A percentile compares a stretch with the other conserved stretches of the same genome.
phyloP scores from a whole-genome alignment of 2,888 invertebrate genomes.

The Perizoma affinitatum region DNA sequence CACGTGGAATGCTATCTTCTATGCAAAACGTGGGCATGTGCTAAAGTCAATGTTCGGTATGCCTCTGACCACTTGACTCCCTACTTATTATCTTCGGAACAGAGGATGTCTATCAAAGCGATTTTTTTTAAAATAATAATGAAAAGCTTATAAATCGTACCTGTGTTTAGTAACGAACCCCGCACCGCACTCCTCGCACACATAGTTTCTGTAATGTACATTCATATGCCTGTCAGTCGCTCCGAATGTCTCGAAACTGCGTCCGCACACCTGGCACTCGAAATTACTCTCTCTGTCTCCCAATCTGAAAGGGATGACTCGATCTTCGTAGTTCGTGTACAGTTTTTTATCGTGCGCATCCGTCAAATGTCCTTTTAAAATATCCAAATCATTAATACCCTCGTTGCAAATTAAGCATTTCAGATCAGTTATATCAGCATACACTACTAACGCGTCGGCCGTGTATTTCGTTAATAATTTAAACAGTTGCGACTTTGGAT shows the following conservation, averaged over 20 bases:
- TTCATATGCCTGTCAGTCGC: constrained; percentile 76
- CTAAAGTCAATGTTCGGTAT: too few relatives aligned
- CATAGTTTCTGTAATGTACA: constrained; percentile 68
- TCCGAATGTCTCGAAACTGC: constrained; percentile 70
- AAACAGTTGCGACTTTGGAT: constrained; percentile 26
- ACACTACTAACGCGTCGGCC: constrained; percentile 46
- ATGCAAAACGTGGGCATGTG: too few relatives aligned
- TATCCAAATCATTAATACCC: constrained; percentile 37
- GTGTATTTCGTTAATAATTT: constrained; percentile 43
- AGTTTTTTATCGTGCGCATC: constrained; percentile 44
- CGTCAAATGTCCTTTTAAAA: constrained; percentile 45
- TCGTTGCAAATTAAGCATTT: constrained; percentile 47
- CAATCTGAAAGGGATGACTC: constrained; percentile 52
- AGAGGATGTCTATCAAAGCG: too few relatives aligned
- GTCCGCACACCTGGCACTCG: constrained; percentile 58
- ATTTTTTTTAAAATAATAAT: too few relatives aligned
- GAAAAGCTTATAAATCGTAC: neutral
- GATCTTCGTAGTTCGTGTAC: constrained; percentile 42
- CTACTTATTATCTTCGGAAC: too few relatives aligned
- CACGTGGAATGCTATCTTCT: too few relatives aligned
- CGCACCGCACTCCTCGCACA: constrained; percentile 67
- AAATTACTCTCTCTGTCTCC: constrained; percentile 35
- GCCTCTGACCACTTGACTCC: too few relatives aligned
- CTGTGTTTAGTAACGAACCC: constrained; percentile 64
- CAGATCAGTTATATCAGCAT: constrained; percentile 50